Percentiles rank a stretch among this genome's conserved stretches.
Evolutionary conservation across 2,888 invertebrate genomes (phyloP).

Genomic region (Horisme vitalbata): DNA sequence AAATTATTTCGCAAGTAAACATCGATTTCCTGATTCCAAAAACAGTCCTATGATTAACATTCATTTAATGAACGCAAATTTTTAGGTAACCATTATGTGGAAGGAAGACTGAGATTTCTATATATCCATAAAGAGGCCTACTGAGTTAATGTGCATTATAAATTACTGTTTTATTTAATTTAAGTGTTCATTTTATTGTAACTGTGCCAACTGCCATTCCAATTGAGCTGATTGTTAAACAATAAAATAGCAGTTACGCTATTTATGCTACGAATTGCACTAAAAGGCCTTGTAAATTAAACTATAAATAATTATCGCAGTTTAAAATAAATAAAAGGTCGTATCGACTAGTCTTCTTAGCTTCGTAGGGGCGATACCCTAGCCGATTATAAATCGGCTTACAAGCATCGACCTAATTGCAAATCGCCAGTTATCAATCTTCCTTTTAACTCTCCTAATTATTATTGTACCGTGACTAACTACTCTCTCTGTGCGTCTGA

Average conservation of each 20-base stretch:
- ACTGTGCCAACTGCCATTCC: conserved; percentile 25
- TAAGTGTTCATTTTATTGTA: conserved; percentile 20
- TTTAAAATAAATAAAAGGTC: not conserved
- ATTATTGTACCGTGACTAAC: conserved; percentile 30
- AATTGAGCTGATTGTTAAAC: conserved; percentile 24
- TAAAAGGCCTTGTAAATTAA: conserved; percentile 4
- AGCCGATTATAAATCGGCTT: conserved; percentile 20
- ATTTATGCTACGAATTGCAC: conserved; percentile 6
- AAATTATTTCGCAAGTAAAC: conserved; percentile 6
- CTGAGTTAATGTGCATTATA: conserved; percentile 12
- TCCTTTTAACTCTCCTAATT: conserved; percentile 30
- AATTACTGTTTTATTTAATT: conserved; percentile 19
- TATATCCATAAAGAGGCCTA: conserved; percentile 10
- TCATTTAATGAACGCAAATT: conserved; percentile 4
- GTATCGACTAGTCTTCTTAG: too few species aligned
- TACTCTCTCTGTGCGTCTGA: conserved; percentile 22
- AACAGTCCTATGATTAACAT: conserved; percentile 3
- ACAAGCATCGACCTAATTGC: conserved; percentile 35
- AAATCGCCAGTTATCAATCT: conserved; percentile 25
- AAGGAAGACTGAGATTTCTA: conserved; percentile 23
- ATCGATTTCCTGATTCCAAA: not conserved
- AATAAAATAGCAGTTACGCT: conserved; percentile 22
- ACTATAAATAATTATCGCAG: not conserved
- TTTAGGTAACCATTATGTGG: conserved; percentile 10
- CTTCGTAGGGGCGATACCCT: not conserved